phyloP scores from a whole-genome alignment of 2,113 vertebrate genomes.

The Pseudorectes ferrugineus region DNA sequence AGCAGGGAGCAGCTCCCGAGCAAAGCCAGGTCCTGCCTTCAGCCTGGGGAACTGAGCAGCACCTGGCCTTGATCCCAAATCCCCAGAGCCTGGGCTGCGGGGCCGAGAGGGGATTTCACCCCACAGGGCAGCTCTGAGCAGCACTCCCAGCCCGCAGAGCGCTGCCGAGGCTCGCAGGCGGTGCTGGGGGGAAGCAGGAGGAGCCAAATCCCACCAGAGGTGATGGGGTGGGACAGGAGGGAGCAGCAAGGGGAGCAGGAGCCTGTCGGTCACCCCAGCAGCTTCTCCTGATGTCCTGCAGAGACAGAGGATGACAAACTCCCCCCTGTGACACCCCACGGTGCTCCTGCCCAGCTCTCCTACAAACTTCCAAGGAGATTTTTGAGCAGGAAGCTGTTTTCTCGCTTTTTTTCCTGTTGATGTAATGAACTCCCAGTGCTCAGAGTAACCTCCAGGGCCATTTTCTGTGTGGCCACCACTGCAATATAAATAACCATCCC shows the following conservation, averaged over 20 bases:
- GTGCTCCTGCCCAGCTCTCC: neutral
- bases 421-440: neutral
- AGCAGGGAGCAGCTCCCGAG: neutral
- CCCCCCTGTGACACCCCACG: neutral
- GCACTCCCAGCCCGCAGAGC: neutral
- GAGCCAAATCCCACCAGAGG: neutral
- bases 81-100: neutral
- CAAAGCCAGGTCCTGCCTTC: too few relatives aligned
- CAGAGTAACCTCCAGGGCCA: neutral
- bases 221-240: neutral
- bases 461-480: neutral
- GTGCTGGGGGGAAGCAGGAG: neutral
- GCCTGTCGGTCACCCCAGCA: neutral
- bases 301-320: neutral
- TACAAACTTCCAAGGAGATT: neutral
- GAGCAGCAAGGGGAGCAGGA: neutral
- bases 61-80: neutral
- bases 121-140: neutral
- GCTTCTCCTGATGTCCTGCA: neutral
- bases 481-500: neutral
- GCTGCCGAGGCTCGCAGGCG: neutral
- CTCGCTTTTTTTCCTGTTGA: neutral
- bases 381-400: neutral
- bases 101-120: neutral
- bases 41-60: neutral